Evolutionary conservation across 1,140 invertebrate species (phyloP), one percentile per base, ranked within the genome.

Genomic region (Leptopilina clavipes): DNA sequence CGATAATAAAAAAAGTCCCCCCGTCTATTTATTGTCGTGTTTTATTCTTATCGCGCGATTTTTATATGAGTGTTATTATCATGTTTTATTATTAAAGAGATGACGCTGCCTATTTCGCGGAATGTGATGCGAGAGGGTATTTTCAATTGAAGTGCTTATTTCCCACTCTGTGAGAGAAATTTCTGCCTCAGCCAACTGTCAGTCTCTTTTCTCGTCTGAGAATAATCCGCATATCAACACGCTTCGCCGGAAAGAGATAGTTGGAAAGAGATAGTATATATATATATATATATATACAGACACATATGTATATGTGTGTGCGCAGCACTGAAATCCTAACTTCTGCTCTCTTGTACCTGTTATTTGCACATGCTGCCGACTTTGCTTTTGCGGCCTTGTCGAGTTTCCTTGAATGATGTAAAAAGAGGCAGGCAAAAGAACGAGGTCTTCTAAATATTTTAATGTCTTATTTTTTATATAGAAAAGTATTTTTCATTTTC

Each of bases 271-370:
- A n/a, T n/a, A n/a, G n/a, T 31, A 31, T 40, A 40, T 40, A 40
- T 9, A 40, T 40, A 40, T 9, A 40, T 7, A 40, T 9, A 40
- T 9, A 40, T 9, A 40, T 9, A 40, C 9, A 40, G 2, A 40
- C 7, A 40, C 7, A 40, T 40, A 40, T 40, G 7, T 40, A 40
- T 7, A 40, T 65, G 31, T 65, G 14, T 65, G 11, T 65, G 59
- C 59, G 22, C 1, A 65, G 25, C 10, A 31, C 25, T 14, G 11
- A 65, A 59, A 59, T 59, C 19, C 56, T 59, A 19, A 59, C 56
- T 65, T 65, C 59, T 65, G 22, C 59, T 65, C 59, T 65, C 59
- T 65, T 65, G 59, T 65, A 65, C 19, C 59, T 65, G 59, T 31
- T 65, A 65, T 65, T 65, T 65, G 59, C 59, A 65, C 59, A 65